Conservation (phyloP, 2,888 invertebrate species). For the Nymphalis urticae region DNA sequence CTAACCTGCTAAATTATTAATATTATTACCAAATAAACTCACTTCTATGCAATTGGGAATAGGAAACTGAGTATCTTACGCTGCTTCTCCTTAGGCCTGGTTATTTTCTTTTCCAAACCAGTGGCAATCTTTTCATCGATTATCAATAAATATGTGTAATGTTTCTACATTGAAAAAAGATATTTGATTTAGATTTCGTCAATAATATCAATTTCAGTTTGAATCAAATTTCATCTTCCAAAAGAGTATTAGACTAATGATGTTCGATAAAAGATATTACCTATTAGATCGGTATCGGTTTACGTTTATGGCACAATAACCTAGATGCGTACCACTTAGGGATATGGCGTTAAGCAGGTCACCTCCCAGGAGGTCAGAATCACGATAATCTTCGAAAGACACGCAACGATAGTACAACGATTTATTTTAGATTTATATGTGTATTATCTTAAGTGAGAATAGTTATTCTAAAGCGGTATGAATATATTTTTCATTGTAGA, state of each 20-base stretch:
- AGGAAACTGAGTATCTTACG: no score
- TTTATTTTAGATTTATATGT: not conserved
- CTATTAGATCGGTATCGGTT: slow-evolving; percentile 60
- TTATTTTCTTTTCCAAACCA: no score
- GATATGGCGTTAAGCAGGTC: slow-evolving; percentile 69
- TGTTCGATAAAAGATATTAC: slow-evolving; percentile 43
- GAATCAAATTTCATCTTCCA: slow-evolving; percentile 3
- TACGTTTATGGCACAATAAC: slow-evolving; percentile 62
- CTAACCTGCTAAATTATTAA: no score
- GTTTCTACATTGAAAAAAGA: no score
- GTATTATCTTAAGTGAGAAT: not conserved
- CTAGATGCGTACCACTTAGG: slow-evolving; percentile 74
- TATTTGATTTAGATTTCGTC: not conserved
- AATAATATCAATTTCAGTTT: not conserved
- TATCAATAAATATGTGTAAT: no score
- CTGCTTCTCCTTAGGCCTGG: no score
- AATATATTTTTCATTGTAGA: not conserved
- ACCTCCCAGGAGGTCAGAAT: slow-evolving; percentile 63
- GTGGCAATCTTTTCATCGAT: no score
- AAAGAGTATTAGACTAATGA: slow-evolving; percentile 1
- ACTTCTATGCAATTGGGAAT: no score
- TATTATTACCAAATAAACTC: no score
- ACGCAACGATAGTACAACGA: slow-evolving; percentile 49
- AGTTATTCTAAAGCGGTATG: not conserved
- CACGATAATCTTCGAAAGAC: slow-evolving; percentile 63